These are phyloP conservation scores for Halictus rubicundus DNA, from an alignment of 1,140 invertebrate genomes.

Conservation along the genomic window DNA sequence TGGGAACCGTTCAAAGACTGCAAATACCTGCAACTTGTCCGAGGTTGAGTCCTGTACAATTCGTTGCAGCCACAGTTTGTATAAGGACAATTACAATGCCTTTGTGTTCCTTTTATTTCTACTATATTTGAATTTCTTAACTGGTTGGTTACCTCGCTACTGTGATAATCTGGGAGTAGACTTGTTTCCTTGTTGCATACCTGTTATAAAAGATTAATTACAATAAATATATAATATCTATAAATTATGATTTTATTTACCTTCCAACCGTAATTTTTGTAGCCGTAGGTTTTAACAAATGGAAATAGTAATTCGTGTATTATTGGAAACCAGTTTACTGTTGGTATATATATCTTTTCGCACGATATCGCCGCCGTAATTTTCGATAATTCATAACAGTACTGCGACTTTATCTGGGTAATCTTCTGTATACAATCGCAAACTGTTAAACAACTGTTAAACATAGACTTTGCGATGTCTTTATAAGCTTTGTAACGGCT, in stretches of 20 bases:
- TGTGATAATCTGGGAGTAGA: not conserved
- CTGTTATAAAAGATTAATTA: not conserved
- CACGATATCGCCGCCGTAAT: constrained; percentile 54
- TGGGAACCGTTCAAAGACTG: not conserved
- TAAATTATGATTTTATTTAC: constrained; percentile 23
- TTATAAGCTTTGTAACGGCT: constrained; percentile 60
- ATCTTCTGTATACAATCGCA: constrained; percentile 66
- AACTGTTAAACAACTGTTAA: constrained; percentile 60
- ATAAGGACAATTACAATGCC: not conserved
- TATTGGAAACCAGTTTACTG: constrained; percentile 48
- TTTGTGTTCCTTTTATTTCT: not conserved
- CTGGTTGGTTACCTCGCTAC: not conserved
- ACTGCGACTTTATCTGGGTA: constrained; percentile 54
- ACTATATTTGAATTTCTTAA: too few relatives aligned
- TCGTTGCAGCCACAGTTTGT: constrained; percentile 1
- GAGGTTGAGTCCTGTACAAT: not conserved
- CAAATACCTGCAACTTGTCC: not conserved
- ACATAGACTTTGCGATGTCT: constrained; percentile 59
- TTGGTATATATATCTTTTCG: constrained; percentile 50
- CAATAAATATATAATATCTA: not conserved
- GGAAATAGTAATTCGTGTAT: constrained; percentile 51
- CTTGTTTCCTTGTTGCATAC: not conserved
- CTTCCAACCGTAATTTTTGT: constrained; percentile 23
- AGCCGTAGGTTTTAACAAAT: constrained; percentile 8
- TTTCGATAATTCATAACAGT: constrained; percentile 57